A percentile compares a stretch with the other conserved stretches of the same genome.
Evolutionary conservation across 35 echinoderm and acorn worm species (phyloP).

Genomic region (Amphiura filiformis): DNA sequence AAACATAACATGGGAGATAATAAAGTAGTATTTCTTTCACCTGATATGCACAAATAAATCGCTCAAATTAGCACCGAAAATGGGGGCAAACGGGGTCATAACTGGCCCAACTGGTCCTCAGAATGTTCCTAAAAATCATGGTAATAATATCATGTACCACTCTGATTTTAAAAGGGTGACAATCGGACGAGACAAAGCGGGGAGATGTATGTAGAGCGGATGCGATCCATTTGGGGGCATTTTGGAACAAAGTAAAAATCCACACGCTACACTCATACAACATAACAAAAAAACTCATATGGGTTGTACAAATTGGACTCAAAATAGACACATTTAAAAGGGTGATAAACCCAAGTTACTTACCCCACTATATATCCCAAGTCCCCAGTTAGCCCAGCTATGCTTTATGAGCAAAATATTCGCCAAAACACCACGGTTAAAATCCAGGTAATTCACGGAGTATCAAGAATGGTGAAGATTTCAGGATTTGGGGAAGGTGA

Average conservation of each 20-base stretch:
- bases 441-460: conserved; percentile 22
- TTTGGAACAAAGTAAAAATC: conserved; percentile 55
- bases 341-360: conserved; percentile 26
- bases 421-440: conserved; percentile 26
- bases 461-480: conserved; percentile 35
- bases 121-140: conserved; percentile 17
- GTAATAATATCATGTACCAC: conserved; percentile 40
- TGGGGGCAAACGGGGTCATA: conserved; percentile 46
- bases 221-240: conserved; percentile 47
- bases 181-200: neutral
- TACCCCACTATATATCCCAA: neutral
- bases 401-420: neutral
- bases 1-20: conserved; percentile 32
- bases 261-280: conserved; percentile 19
- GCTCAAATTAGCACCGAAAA: conserved; percentile 44
- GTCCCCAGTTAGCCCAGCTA: conserved; percentile 16
- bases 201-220: conserved; percentile 12
- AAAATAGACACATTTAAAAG: conserved; percentile 43
- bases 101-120: conserved; percentile 7
- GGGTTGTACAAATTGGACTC: conserved; percentile 23
- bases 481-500: conserved; percentile 52
- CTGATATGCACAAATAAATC: conserved; percentile 32
- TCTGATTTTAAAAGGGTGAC: neutral
- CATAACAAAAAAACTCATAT: conserved; percentile 26
- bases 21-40: conserved; percentile 37